A percentile compares a stretch with the other conserved stretches of the same genome.
phyloP scores from a whole-genome alignment of 2,888 invertebrate genomes.

The Tanytarsus gracilentus region DNA sequence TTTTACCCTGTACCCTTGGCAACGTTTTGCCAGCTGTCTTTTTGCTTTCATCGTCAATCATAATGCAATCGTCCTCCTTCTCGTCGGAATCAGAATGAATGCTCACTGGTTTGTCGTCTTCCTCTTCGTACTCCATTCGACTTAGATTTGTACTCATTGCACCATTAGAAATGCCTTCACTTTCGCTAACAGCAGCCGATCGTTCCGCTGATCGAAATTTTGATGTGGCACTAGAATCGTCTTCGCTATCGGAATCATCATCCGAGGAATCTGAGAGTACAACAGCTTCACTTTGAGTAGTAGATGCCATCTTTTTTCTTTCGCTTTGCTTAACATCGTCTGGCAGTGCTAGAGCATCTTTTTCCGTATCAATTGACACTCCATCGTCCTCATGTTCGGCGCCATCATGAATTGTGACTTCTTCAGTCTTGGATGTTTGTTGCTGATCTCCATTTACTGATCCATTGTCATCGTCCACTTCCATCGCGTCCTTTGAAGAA shows the following conservation, averaged over 20 bases:
- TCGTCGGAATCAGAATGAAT: constrained; percentile 41
- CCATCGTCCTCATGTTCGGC: constrained; percentile 5
- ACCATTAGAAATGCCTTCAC: constrained; percentile 21
- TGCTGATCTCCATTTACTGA: constrained; percentile 23
- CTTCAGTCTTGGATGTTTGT: constrained; percentile 14
- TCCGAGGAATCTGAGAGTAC: constrained; percentile 31
- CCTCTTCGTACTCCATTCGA: constrained; percentile 24
- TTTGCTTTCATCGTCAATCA: constrained; percentile 46
- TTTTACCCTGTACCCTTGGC: constrained; percentile 41
- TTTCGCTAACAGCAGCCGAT: constrained; percentile 22
- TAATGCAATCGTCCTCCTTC: constrained; percentile 47
- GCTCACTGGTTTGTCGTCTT: constrained; percentile 41
- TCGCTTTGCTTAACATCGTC: neutral
- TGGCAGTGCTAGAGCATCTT: constrained; percentile 21
- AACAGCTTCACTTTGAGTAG: constrained; percentile 29
- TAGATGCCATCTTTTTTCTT: constrained; percentile 17
- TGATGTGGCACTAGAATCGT: constrained; percentile 33
- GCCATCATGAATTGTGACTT: constrained; percentile 9
- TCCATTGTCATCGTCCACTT: constrained; percentile 30
- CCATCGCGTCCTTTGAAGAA: constrained; percentile 30
- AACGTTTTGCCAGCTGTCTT: constrained; percentile 34
- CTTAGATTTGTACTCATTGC: constrained; percentile 21
- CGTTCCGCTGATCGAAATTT: constrained; percentile 32
- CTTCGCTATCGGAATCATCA: constrained; percentile 31
- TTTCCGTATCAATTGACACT: constrained; percentile 19